These are phyloP conservation scores for Caenorhabditis sp. DNA, from an alignment of 2,888 invertebrate species.

Conservation along the genomic window DNA sequence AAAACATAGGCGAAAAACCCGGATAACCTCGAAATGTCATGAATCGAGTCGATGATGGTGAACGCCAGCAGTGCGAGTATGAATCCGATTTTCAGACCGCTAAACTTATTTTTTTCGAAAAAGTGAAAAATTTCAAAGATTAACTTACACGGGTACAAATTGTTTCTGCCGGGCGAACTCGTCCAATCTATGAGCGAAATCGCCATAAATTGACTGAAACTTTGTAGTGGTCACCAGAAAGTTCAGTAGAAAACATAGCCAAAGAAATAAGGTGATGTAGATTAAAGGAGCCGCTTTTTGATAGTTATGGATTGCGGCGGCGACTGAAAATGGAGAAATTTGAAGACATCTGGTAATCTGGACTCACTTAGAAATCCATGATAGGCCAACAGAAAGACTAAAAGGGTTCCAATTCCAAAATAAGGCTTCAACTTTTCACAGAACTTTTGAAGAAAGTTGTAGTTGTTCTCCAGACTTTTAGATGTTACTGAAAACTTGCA, in stretches of 20 bases:
- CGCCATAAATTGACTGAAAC: slow-evolving; percentile 28
- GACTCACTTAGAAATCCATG: slow-evolving; percentile 58
- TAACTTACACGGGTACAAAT: slow-evolving; percentile 54
- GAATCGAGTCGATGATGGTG: slow-evolving; percentile 62
- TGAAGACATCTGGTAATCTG: neutral
- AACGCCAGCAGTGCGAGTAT: slow-evolving; percentile 62
- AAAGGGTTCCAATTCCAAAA: slow-evolving; percentile 29
- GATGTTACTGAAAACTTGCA: slow-evolving; percentile 35
- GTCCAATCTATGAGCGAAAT: slow-evolving; percentile 26
- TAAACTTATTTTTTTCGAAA: slow-evolving; percentile 35
- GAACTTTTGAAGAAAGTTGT: slow-evolving; percentile 31
- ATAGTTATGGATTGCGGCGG: slow-evolving; percentile 67
- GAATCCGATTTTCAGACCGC: slow-evolving; percentile 63
- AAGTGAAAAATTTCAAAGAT: neutral
- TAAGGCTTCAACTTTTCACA: slow-evolving; percentile 16
- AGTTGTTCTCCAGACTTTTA: slow-evolving; percentile 44
- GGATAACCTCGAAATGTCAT: slow-evolving; percentile 74
- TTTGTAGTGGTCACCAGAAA: slow-evolving; percentile 1
- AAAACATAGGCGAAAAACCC: slow-evolving; percentile 79
- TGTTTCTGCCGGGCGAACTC: slow-evolving; percentile 16
- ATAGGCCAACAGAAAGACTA: slow-evolving; percentile 46
- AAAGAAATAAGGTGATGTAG: slow-evolving; percentile 59
- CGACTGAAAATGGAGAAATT: slow-evolving; percentile 55
- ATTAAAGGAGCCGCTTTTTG: slow-evolving; percentile 67
- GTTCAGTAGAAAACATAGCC: slow-evolving; percentile 56